These are phyloP conservation scores for Hylaeus anthracinus DNA, from an alignment of 1,140 invertebrate genomes.

Conservation along the genomic window DNA sequence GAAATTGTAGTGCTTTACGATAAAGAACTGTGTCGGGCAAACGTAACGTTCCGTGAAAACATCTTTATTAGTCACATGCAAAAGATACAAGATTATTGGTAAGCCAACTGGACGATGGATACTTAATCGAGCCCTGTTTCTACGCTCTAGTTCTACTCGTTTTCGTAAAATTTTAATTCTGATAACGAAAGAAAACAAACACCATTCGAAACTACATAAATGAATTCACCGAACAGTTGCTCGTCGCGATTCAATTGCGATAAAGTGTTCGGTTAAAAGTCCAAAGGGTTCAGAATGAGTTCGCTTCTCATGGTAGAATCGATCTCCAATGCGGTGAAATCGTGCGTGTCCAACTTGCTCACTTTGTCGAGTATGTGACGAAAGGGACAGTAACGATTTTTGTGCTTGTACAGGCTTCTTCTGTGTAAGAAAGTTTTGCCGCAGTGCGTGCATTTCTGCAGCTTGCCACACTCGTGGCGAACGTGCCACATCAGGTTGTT, in stretches of 20 bases:
- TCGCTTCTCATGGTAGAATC: conserved; percentile 8
- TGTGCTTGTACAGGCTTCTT: conserved; percentile 39
- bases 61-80: no score
- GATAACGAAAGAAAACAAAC: no score
- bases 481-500: conserved; percentile 74
- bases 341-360: not conserved
- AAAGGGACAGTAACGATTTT: conserved; percentile 20
- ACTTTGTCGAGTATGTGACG: conserved; percentile 13
- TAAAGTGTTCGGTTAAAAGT: not conserved
- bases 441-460: conserved; percentile 21
- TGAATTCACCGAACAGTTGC: no score
- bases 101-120: no score
- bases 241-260: no score
- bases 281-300: not conserved
- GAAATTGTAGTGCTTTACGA: not conserved
- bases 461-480: conserved; percentile 73
- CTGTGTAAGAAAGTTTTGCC: conserved; percentile 35
- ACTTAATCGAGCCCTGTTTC: no score
- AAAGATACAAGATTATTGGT: no score
- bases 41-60: not conserved
- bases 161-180: no score
- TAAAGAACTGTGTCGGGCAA: not conserved
- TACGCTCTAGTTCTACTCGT: no score
- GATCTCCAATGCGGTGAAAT: conserved; percentile 10
- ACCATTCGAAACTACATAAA: no score